Evolutionary conservation across 2,113 vertebrate genomes (phyloP), one percentile per base, ranked within the genome.

Genomic region (Alosa alosa): DNA sequence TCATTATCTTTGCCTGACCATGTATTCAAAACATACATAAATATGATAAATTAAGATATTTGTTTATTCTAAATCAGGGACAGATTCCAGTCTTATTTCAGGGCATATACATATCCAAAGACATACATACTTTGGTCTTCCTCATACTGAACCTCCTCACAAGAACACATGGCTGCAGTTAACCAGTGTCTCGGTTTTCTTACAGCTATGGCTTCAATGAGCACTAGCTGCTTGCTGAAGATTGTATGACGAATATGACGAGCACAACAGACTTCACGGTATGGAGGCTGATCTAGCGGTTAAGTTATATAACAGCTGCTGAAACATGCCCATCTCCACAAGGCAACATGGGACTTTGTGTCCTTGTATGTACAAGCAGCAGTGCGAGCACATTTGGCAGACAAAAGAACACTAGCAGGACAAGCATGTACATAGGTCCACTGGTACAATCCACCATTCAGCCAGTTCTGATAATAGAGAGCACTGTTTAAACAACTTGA

Each of bases 301-400:
- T 55, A 13, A 55, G 52, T 60, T 60, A 60, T 60, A 18, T 22
- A 60, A 60, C 55, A 22, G 4, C 55, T 22, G 55, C 20, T 6
- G 18, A 60, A 20, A 60, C 18, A 60, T 60, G 55, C 18, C 6
- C 18, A 22, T 4, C 18, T 60, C 55, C 64, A 31, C 64, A 68
- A 68, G n/a, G 64, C 64, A 68, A 31, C 64, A 31, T 68, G n/a
- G 64, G n/a, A 68, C 64, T 82, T 25, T 68, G 64, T 68, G 64
- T 68, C 31, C 64, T 64, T 8, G 5, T 64, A 8, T 31, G 64
- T n/a, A 31, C 64, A 31, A 68, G 64, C 64, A 68, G 64, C 64
- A 25, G 64, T 11, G 64, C 2, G 64, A 25, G n/a, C 13, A 6
- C 64, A 31, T 68, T 68, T 8, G n/a, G 9, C 64, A 68, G 7